These are phyloP conservation scores for Notamacropus eugenii DNA, from an alignment of 2,797 vertebrate species.

Conservation along the genomic window DNA sequence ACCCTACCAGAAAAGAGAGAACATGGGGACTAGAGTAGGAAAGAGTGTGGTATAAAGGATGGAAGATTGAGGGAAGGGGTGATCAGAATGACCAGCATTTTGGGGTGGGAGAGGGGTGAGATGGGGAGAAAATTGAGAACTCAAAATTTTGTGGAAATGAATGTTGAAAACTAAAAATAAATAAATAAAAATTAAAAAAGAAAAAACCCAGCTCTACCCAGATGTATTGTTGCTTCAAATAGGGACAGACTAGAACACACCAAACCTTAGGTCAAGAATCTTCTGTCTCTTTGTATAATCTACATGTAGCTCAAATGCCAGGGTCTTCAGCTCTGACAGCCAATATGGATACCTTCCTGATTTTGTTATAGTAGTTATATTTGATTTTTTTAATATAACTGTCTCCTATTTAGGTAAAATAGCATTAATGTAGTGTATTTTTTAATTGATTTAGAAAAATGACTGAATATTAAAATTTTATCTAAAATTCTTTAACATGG, in stretches of 20 bases:
- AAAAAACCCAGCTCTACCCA: too few relatives aligned
- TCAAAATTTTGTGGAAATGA: too few relatives aligned
- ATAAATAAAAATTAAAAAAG: too few relatives aligned
- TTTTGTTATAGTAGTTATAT: not conserved
- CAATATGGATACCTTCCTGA: not conserved
- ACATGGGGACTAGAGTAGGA: too few relatives aligned
- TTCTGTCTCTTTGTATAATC: not conserved
- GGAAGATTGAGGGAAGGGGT: too few relatives aligned
- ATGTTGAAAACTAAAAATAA: too few relatives aligned
- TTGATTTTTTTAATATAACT: not conserved
- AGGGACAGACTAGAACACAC: not conserved
- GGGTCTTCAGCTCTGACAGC: not conserved
- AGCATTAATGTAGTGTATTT: not conserved
- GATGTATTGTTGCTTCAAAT: not conserved
- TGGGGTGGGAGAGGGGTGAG: too few relatives aligned
- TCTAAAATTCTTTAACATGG: not conserved
- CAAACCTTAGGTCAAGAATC: not conserved
- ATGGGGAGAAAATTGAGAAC: too few relatives aligned
- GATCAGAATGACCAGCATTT: too few relatives aligned
- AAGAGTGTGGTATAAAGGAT: too few relatives aligned
- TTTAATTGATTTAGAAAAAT: not conserved
- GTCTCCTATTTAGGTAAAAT: not conserved
- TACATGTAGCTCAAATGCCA: not conserved
- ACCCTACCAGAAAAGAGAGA: too few relatives aligned
- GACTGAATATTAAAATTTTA: not conserved